These are phyloP conservation scores for Acleris holmiana DNA, from an alignment of 2,888 invertebrate species.

Conservation along the genomic window DNA sequence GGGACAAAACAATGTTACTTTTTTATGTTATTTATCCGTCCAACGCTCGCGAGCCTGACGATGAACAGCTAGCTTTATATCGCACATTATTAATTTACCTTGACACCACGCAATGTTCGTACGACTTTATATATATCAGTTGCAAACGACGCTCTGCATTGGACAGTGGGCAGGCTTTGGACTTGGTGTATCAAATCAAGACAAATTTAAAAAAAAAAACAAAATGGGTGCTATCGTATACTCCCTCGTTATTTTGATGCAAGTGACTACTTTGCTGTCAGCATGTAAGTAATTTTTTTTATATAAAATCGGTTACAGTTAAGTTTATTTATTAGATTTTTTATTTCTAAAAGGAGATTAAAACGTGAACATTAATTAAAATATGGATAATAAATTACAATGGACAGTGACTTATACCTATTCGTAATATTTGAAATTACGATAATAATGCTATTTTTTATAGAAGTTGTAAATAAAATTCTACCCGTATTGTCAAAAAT, in stretches of 20 bases:
- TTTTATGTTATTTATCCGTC: neutral
- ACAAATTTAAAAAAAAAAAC: slow-evolving; percentile 40
- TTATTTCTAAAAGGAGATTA: no score
- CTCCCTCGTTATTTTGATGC: slow-evolving; percentile 47
- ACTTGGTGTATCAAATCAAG: slow-evolving; percentile 42
- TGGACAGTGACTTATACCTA: no score
- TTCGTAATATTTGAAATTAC: no score
- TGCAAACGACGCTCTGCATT: slow-evolving; percentile 39
- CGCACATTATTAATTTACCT: slow-evolving; percentile 41
- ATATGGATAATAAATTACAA: no score
- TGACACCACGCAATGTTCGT: slow-evolving; percentile 44
- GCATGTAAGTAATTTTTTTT: slow-evolving; percentile 51
- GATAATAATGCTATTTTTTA: no score
- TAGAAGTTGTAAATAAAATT: no score
- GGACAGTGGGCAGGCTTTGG: slow-evolving; percentile 50
- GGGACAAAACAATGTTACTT: neutral
- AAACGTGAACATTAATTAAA: no score
- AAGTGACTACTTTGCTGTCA: slow-evolving; percentile 47
- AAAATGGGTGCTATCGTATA: slow-evolving; percentile 48
- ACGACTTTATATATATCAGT: slow-evolving; percentile 53
- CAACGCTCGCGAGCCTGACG: neutral
- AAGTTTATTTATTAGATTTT: no score
- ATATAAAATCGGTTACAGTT: neutral
- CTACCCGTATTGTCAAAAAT: no score
- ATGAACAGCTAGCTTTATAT: slow-evolving; percentile 24